These are phyloP conservation scores for Ceyx cyanopectus DNA, from an alignment of 2,113 vertebrate species.

Conservation along the genomic window DNA sequence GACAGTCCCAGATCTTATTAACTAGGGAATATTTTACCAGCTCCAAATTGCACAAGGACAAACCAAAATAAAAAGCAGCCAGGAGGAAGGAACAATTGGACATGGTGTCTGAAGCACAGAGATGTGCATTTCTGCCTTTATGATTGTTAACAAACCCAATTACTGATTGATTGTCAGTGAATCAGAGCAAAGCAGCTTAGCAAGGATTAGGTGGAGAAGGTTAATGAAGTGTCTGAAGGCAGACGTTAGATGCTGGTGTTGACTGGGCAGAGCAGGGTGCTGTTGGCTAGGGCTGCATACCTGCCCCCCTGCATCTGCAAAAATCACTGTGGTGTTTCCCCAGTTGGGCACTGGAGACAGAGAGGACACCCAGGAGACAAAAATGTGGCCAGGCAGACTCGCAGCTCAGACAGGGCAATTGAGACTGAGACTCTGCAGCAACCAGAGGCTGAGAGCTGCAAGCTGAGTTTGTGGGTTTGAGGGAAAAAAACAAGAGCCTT, in stretches of 20 bases:
- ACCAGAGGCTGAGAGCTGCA: rapidly evolving
- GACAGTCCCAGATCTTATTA: neutral
- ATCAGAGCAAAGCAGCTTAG: neutral
- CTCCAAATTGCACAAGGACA: neutral
- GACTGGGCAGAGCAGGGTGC: neutral
- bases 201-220: neutral
- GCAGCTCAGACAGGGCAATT: neutral
- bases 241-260: neutral
- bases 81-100: neutral
- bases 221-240: neutral
- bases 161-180: neutral
- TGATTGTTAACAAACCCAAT: neutral
- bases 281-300: neutral
- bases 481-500: neutral
- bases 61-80: neutral
- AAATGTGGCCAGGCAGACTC: neutral
- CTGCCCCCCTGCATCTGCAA: neutral
- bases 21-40: neutral
- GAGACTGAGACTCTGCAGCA: neutral
- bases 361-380: neutral
- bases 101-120: neutral
- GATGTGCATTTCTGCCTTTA: neutral
- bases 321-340: neutral
- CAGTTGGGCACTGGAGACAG: rapidly evolving
- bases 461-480: neutral